Conservation (phyloP, 2,888 invertebrate genomes). For the Nemotelus pantherinus region DNA sequence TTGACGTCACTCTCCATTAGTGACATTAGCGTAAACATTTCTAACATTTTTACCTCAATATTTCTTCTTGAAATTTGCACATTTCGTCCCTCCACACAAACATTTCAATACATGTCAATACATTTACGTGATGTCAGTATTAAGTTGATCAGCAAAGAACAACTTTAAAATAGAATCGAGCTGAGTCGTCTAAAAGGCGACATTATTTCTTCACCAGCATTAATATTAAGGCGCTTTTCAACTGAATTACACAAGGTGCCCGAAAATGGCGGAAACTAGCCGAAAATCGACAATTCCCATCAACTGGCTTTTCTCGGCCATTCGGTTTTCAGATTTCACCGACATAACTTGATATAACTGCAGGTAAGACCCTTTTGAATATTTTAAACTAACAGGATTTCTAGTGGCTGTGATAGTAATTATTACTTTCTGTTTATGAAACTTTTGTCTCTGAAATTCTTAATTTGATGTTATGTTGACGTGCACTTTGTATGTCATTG, state of each 20-base stretch:
- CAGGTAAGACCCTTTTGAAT: constrained; percentile 57
- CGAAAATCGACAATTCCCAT: constrained; percentile 4
- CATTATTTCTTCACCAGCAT: neutral
- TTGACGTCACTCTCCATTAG: too few relatives aligned
- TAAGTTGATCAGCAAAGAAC: too few relatives aligned
- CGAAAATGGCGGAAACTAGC: neutral
- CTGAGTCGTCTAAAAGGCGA: too few relatives aligned
- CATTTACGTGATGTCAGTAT: too few relatives aligned
- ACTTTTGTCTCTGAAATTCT: neutral
- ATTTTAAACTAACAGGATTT: neutral
- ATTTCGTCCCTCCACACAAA: too few relatives aligned
- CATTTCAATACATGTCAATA: too few relatives aligned
- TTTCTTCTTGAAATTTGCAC: too few relatives aligned
- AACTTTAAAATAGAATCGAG: too few relatives aligned
- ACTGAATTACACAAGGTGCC: neutral
- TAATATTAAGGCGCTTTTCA: neutral
- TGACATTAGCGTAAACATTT: too few relatives aligned
- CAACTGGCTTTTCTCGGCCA: constrained; percentile 57
- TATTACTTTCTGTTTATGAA: neutral
- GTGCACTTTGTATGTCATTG: neutral
- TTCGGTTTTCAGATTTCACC: constrained; percentile 63
- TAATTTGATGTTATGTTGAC: neutral
- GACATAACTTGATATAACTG: constrained; percentile 59
- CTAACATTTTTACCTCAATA: too few relatives aligned
- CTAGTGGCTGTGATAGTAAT: neutral